Percentiles rank a stretch among this genome's conserved stretches.
Evolutionary conservation across 2,888 invertebrate species (phyloP).

Genomic region (Lycaena phlaeas): DNA sequence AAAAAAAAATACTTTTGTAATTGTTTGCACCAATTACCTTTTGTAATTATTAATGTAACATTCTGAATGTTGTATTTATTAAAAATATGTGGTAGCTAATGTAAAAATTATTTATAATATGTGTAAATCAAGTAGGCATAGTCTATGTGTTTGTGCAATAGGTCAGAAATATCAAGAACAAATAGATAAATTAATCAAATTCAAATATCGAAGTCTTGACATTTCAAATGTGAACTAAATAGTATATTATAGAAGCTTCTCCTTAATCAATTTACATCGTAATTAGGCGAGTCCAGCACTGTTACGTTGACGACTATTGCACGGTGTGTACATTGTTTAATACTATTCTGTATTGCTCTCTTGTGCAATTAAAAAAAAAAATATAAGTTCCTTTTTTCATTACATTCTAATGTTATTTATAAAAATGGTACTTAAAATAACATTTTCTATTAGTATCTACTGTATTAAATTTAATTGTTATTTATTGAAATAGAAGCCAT

Average conservation of each 20-base stretch:
- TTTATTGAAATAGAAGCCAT: conserved; percentile 43
- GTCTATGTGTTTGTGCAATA: conserved; percentile 67
- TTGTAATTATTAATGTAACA: conserved; percentile 66
- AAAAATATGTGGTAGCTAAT: conserved; percentile 58
- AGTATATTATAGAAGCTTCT: conserved; percentile 61
- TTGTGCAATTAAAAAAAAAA: conserved; percentile 28
- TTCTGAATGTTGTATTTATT: conserved; percentile 67
- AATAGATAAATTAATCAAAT: conserved; percentile 32
- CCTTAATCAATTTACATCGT: conserved; percentile 56
- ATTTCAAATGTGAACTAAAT: conserved; percentile 39
- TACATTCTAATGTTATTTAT: conserved; percentile 35
- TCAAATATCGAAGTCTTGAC: conserved; percentile 28
- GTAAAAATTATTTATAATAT: conserved; percentile 58
- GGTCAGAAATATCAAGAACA: conserved; percentile 40
- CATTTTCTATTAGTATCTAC: conserved; percentile 25
- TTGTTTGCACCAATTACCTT: conserved; percentile 64
- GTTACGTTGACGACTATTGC: conserved; percentile 49
- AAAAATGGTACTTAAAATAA: conserved; percentile 55
- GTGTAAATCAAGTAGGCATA: conserved; percentile 60
- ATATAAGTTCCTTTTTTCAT: conserved; percentile 36
- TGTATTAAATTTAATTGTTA: conserved; percentile 45
- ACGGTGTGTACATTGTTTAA: conserved; percentile 38
- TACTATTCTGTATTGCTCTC: conserved; percentile 51
- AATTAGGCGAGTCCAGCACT: conserved; percentile 61
- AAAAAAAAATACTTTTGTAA: conserved; percentile 44